phyloP scores from a whole-genome alignment of 2,113 vertebrate genomes.

The Anguilla rostrata region DNA sequence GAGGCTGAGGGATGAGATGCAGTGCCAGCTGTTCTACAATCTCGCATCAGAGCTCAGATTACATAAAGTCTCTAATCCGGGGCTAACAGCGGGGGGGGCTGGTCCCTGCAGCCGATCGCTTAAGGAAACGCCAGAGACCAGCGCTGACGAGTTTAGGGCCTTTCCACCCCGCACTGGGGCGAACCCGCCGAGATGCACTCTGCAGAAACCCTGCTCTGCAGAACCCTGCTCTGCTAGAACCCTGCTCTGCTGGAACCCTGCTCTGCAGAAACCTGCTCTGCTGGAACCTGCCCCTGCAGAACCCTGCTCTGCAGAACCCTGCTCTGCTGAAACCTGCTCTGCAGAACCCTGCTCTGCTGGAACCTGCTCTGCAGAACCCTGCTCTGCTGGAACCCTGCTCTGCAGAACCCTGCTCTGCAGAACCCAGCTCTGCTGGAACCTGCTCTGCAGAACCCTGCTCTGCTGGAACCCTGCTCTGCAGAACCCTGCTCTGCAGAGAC shows the following conservation, averaged over 20 bases:
- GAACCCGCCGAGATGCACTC: neutral
- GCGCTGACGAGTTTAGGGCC: neutral
- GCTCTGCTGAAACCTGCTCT: too few species aligned
- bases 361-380: too few species aligned
- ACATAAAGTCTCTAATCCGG: constrained; percentile 66
- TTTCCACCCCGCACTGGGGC: neutral
- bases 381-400: too few species aligned
- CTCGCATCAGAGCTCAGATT: constrained; percentile 68
- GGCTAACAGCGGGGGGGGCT: constrained; percentile 62
- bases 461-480: too few species aligned
- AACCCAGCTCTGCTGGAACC: neutral
- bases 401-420: too few species aligned
- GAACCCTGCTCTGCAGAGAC: too few species aligned
- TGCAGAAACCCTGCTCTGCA: neutral
- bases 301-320: too few species aligned
- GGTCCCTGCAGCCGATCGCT: constrained; percentile 38
- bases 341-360: neutral
- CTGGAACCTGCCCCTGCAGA: too few species aligned
- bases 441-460: too few species aligned
- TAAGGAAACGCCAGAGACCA: constrained; percentile 31
- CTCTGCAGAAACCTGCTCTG: too few species aligned
- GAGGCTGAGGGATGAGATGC: constrained; percentile 55
- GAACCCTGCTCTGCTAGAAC: too few species aligned
- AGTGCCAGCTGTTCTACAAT: constrained; percentile 70
- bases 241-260: neutral